Evolutionary conservation across 2,888 invertebrate genomes (phyloP).

Genomic region (Chironomus riparius): DNA sequence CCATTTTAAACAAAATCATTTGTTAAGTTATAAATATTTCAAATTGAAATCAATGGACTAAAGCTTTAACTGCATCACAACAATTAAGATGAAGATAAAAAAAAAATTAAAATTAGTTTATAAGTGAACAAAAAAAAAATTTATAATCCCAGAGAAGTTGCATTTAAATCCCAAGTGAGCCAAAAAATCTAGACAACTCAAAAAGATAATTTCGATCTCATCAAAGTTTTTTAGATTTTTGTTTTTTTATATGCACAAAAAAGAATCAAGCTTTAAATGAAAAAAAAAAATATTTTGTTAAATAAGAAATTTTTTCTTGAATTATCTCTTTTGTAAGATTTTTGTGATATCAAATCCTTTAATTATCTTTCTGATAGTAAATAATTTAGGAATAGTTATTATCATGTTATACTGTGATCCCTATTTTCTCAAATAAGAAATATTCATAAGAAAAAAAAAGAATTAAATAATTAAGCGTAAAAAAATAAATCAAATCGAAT

Average conservation of each 20-base stretch:
- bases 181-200: conserved; percentile 25
- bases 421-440: background rate
- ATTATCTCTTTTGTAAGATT: background rate
- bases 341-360: conserved; percentile 17
- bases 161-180: conserved; percentile 26
- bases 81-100: background rate
- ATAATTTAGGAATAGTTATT: background rate
- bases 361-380: background rate
- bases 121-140: background rate
- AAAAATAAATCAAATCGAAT: conserved; percentile 20
- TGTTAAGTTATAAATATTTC: background rate
- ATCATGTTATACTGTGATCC: background rate
- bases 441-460: conserved; percentile 5
- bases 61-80: conserved; percentile 22
- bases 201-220: conserved; percentile 25
- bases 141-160: background rate
- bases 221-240: conserved; percentile 14
- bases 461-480: background rate
- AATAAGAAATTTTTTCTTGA: conserved; percentile 1
- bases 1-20: conserved; percentile 18
- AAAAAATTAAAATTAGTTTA: background rate
- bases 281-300: background rate
- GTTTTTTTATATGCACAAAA: background rate
- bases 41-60: background rate
- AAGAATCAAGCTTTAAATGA: conserved; percentile 17